Conservation (phyloP, 2,888 invertebrate species). For the Eremobia ochroleuca region DNA sequence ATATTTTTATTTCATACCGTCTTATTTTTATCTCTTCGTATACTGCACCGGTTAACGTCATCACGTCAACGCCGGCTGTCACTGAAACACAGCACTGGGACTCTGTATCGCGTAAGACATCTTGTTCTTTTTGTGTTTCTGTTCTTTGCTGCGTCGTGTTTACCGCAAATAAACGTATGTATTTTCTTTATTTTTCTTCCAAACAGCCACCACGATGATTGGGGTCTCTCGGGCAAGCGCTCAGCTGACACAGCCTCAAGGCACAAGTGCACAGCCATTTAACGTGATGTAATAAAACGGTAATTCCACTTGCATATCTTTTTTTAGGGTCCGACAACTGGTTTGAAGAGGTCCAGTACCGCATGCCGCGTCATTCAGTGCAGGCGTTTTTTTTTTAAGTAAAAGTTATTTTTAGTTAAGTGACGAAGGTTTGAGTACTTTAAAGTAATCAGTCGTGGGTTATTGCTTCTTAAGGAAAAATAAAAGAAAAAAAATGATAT, state of each 20-base stretch:
- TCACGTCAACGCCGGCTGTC: no score
- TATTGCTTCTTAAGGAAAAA: constrained; percentile 1
- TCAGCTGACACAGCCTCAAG: constrained; percentile 17
- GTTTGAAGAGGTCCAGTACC: constrained; percentile 16
- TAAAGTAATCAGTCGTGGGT: constrained; percentile 4
- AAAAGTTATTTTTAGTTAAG: constrained; percentile 32
- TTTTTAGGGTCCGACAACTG: constrained; percentile 35
- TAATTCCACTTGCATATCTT: constrained; percentile 28
- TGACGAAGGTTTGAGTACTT: constrained; percentile 19
- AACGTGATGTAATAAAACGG: constrained; percentile 39
- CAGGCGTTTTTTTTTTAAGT: constrained; percentile 26
- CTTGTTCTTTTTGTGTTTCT: no score
- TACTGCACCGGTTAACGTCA: no score
- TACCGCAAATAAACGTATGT: neutral
- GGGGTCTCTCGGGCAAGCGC: neutral
- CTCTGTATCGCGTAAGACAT: no score
- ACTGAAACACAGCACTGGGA: no score
- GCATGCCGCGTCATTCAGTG: constrained; percentile 25
- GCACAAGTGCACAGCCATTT: constrained; percentile 17
- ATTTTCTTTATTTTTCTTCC: neutral
- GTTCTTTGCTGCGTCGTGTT: neutral
- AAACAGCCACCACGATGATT: no score
- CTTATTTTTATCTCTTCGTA: no score
- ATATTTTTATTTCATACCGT: no score
- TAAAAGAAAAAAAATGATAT: no score